phyloP scores from a whole-genome alignment of 1,140 invertebrate genomes.

The Micrasema longulum region DNA sequence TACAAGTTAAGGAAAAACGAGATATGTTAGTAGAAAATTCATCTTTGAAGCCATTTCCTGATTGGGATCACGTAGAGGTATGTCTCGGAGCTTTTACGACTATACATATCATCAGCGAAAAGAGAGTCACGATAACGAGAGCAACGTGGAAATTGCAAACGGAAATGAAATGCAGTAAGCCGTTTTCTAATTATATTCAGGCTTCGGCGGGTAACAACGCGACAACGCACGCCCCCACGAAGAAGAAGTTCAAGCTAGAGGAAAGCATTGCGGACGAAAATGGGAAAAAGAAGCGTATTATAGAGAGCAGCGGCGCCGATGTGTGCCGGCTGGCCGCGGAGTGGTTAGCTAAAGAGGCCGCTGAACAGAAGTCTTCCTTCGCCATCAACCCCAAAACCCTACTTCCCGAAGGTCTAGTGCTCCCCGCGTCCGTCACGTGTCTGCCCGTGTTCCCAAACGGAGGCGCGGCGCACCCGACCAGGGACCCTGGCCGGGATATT shows the following conservation, averaged over 20 bases:
- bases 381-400: conserved; percentile 54
- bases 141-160: conserved; percentile 47
- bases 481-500: conserved; percentile 63
- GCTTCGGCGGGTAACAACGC: not conserved
- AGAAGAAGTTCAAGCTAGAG: conserved; percentile 32
- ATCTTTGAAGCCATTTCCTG: not conserved
- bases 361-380: conserved; percentile 56
- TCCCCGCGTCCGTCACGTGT: conserved; percentile 64
- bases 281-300: conserved; percentile 18
- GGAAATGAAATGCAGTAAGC: conserved; percentile 47
- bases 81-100: conserved; percentile 49
- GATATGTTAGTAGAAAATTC: conserved; percentile 1
- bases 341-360: conserved; percentile 53
- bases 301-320: conserved; percentile 22
- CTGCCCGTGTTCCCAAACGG: conserved; percentile 58
- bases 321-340: conserved; percentile 43
- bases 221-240: conserved; percentile 26
- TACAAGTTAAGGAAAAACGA: conserved; percentile 6
- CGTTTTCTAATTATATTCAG: conserved; percentile 16
- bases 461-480: conserved; percentile 47
- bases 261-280: not conserved
- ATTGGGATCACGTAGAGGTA: conserved; percentile 51
- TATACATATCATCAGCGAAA: conserved; percentile 53
- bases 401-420: conserved; percentile 61
- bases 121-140: conserved; percentile 50